Percentiles rank a stretch among this genome's conserved stretches.
phyloP scores from a whole-genome alignment of 1,140 invertebrate genomes.

The Tribolium castaneum region DNA sequence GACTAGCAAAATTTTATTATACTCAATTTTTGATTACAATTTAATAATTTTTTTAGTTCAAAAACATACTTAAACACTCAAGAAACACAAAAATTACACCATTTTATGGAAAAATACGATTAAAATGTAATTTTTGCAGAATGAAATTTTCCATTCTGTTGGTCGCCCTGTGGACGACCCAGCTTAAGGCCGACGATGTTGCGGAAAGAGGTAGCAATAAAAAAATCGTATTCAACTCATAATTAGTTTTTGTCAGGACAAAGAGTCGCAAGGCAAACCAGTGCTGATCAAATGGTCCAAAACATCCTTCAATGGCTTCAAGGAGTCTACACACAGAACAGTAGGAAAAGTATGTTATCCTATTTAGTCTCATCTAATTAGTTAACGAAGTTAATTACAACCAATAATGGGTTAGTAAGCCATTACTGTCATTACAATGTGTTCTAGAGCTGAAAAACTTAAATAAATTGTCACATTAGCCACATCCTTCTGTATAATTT shows the following conservation, averaged over 20 bases:
- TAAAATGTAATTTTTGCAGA: slow-evolving; percentile 33
- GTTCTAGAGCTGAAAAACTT: slow-evolving; percentile 12
- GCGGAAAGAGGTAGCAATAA: slow-evolving; percentile 3
- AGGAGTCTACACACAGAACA: slow-evolving; percentile 74
- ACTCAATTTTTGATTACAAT: too few relatives aligned
- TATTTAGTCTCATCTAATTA: background rate
- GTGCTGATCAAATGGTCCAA: slow-evolving; percentile 76
- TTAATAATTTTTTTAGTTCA: too few relatives aligned
- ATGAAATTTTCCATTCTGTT: slow-evolving; percentile 47
- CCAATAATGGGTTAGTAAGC: background rate
- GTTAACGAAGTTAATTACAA: background rate
- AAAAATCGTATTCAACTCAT: too few relatives aligned
- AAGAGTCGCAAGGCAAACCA: slow-evolving; percentile 60
- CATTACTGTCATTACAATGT: background rate
- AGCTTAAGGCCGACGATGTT: slow-evolving; percentile 11
- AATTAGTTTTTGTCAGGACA: slow-evolving; percentile 33
- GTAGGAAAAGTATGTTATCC: slow-evolving; percentile 70
- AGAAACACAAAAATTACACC: too few relatives aligned
- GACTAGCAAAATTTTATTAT: too few relatives aligned
- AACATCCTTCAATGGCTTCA: slow-evolving; percentile 80
- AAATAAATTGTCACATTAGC: slow-evolving; percentile 8
- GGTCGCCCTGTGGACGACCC: slow-evolving; percentile 39
- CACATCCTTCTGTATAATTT: slow-evolving; percentile 33
- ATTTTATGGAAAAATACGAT: background rate
- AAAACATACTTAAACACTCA: too few relatives aligned